A percentile compares a stretch with the other conserved stretches of the same genome.
Evolutionary conservation across 2,797 vertebrate genomes (phyloP).

Genomic region (Sebastes vulpes): DNA sequence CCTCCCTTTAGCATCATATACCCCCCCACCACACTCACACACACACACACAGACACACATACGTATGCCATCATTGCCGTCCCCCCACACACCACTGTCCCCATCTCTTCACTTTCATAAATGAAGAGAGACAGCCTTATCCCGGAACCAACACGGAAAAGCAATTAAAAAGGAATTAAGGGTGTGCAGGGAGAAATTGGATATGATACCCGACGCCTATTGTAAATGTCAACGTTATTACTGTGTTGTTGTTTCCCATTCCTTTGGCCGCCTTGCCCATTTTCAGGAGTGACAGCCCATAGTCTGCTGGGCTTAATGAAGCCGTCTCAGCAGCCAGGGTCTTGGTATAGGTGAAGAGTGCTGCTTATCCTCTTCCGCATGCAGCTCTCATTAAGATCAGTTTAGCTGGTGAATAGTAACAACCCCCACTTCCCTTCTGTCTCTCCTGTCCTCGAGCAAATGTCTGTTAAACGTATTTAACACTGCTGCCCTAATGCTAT

Average conservation of each 20-base stretch:
- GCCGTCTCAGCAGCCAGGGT: slow-evolving; percentile 72
- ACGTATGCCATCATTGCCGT: slow-evolving; percentile 22
- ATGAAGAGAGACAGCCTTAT: slow-evolving; percentile 85
- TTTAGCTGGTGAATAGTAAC: slow-evolving; percentile 52
- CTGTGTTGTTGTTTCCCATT: slow-evolving; percentile 83
- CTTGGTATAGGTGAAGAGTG: slow-evolving; percentile 71
- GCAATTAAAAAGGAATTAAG: slow-evolving; percentile 87
- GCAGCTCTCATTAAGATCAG: slow-evolving; percentile 75
- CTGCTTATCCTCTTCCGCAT: slow-evolving; percentile 70
- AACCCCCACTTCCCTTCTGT: slow-evolving; percentile 29
- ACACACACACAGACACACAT: neutral
- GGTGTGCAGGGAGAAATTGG: slow-evolving; percentile 82
- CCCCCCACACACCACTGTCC: slow-evolving; percentile 54
- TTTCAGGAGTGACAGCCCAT: slow-evolving; percentile 79
- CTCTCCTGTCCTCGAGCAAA: slow-evolving; percentile 48
- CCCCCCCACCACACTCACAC: neutral
- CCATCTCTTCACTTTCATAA: slow-evolving; percentile 73
- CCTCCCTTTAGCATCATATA: slow-evolving; percentile 24
- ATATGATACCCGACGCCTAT: slow-evolving; percentile 83
- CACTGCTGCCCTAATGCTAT: slow-evolving; percentile 27
- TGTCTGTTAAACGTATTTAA: slow-evolving; percentile 67
- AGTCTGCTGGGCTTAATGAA: slow-evolving; percentile 79
- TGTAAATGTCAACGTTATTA: slow-evolving; percentile 86
- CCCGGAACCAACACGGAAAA: slow-evolving; percentile 79
- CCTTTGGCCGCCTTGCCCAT: slow-evolving; percentile 67